Conservation (phyloP, 2,888 invertebrate genomes). For the Acrobasis suavella region DNA sequence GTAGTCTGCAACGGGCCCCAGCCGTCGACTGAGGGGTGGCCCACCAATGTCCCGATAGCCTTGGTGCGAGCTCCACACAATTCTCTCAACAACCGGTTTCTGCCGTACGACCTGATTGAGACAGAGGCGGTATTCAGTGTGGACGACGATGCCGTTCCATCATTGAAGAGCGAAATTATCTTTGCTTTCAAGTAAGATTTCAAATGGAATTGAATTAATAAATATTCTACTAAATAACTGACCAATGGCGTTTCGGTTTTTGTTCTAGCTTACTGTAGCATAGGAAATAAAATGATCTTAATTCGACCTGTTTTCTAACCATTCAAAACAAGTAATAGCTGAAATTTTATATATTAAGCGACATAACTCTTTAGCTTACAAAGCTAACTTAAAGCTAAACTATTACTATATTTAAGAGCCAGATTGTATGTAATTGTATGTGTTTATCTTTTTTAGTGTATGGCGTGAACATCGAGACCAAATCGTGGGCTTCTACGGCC, state of each 20-base stretch:
- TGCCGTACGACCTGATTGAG: constrained; percentile 97
- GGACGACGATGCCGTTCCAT: constrained; percentile 97
- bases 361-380: too few species aligned
- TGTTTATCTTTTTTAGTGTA: constrained; percentile 84
- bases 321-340: too few species aligned
- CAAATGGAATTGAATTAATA: too few species aligned
- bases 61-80: constrained; percentile 95
- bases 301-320: too few species aligned
- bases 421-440: too few species aligned
- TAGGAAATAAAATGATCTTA: too few species aligned
- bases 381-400: too few species aligned
- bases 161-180: constrained; percentile 97
- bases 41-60: constrained; percentile 92
- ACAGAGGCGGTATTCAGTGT: constrained; percentile 99
- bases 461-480: constrained; percentile 98
- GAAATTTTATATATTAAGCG: too few species aligned
- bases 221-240: too few species aligned
- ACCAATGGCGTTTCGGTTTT: too few species aligned
- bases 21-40: constrained; percentile 93
- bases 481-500: constrained; percentile 98
- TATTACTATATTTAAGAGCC: too few species aligned
- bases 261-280: too few species aligned
- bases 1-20: constrained; percentile 98
- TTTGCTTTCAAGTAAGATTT: constrained; percentile 93
- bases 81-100: constrained; percentile 98